Conservation (phyloP, 2,797 vertebrate genomes). For the Aphelocoma californica region DNA sequence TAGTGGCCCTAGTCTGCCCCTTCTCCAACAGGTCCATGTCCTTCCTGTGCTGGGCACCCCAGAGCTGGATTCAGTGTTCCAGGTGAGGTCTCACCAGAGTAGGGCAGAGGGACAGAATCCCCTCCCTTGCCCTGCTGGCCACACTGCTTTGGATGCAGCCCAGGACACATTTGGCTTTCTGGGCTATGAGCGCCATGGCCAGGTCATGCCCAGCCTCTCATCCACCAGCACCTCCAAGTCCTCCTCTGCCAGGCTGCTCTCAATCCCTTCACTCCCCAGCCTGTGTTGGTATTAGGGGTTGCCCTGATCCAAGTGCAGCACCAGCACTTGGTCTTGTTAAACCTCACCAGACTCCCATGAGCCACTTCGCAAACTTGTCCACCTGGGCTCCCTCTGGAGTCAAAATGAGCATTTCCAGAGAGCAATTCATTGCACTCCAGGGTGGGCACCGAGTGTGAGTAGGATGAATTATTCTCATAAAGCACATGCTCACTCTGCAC, state of each 20-base stretch:
- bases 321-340: background rate
- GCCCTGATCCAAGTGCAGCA: background rate
- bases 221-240: background rate
- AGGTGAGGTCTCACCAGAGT: background rate
- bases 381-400: background rate
- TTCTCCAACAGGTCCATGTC: background rate
- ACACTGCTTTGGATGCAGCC: background rate
- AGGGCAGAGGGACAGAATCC: background rate
- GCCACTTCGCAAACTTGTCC: background rate
- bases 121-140: background rate
- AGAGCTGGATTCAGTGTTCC: background rate
- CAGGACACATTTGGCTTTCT: fast-evolving
- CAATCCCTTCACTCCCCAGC: background rate
- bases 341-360: fast-evolving
- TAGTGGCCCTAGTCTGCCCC: background rate
- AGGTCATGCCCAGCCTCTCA: background rate
- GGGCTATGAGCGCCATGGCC: background rate
- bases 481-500: background rate
- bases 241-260: background rate
- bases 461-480: background rate
- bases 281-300: background rate
- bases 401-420: background rate
- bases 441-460: fast-evolving
- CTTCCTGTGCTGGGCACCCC: background rate
- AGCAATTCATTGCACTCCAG: background rate